Evolutionary conservation across 92 coral and sea anemone species (phyloP).

Genomic region (Pocillopora grandis): DNA sequence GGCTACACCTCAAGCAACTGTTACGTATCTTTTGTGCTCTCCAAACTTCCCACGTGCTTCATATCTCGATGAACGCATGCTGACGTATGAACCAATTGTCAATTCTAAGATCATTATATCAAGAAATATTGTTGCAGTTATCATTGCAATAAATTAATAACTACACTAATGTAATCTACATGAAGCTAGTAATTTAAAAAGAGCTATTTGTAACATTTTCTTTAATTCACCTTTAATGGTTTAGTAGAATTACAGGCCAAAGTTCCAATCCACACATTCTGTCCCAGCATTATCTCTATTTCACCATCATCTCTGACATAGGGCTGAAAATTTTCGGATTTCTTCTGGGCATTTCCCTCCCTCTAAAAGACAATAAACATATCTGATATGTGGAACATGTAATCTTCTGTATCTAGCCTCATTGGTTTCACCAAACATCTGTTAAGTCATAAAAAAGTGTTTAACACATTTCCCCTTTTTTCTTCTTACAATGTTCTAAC

Average conservation of each 20-base stretch:
- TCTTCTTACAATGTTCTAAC: no score
- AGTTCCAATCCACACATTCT: slow-evolving; percentile 52
- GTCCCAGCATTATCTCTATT: slow-evolving; percentile 44
- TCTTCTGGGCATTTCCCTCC: slow-evolving; percentile 7
- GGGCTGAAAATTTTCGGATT: slow-evolving; percentile 8
- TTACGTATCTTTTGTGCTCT: no score
- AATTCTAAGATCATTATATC: no score
- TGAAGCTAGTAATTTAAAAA: background rate
- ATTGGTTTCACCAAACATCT: no score
- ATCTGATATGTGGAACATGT: background rate
- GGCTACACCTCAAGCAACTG: no score
- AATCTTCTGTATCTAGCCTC: background rate
- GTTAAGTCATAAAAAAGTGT: no score
- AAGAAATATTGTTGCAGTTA: no score
- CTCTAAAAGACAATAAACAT: background rate
- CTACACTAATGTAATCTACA: background rate
- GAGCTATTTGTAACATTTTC: background rate
- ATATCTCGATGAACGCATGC: no score
- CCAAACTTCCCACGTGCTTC: no score
- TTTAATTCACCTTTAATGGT: slow-evolving; percentile 55
- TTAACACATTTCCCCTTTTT: no score
- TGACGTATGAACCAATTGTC: no score
- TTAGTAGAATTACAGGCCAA: slow-evolving; percentile 44
- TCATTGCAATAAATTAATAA: no score
- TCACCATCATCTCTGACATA: slow-evolving; percentile 58